phyloP scores from a whole-genome alignment of 2,113 vertebrate genomes.

The Pseudopipra pipra region DNA sequence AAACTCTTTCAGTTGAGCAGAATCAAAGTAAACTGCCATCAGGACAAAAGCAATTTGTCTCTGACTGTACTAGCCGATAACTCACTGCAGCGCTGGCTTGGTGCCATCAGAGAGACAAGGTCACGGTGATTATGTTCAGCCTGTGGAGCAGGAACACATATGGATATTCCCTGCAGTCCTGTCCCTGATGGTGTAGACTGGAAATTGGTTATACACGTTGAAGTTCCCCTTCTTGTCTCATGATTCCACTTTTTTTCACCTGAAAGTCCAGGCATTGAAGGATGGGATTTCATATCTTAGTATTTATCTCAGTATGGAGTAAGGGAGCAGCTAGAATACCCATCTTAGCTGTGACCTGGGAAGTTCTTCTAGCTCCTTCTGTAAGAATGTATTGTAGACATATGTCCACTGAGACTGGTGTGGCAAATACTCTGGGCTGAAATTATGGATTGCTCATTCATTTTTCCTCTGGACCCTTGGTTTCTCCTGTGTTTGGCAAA shows the following conservation, averaged over 20 bases:
- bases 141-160: neutral
- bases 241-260: neutral
- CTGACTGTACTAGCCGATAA: neutral
- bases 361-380: neutral
- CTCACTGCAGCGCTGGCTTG: fast-evolving
- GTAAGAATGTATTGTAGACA: neutral
- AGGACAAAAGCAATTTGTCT: neutral
- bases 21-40: neutral
- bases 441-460: neutral
- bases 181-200: neutral
- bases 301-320: neutral
- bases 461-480: neutral
- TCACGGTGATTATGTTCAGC: neutral
- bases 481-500: neutral
- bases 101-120: neutral
- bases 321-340: neutral
- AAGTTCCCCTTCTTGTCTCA: neutral
- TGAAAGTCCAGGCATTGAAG: neutral
- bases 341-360: neutral
- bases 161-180: neutral
- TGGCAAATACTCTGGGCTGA: neutral
- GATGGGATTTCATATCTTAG: neutral
- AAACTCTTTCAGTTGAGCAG: neutral
- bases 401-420: neutral
- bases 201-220: neutral